These are phyloP conservation scores for Dinoponera quadriceps DNA, from an alignment of 1,140 invertebrate species.

Conservation along the genomic window DNA sequence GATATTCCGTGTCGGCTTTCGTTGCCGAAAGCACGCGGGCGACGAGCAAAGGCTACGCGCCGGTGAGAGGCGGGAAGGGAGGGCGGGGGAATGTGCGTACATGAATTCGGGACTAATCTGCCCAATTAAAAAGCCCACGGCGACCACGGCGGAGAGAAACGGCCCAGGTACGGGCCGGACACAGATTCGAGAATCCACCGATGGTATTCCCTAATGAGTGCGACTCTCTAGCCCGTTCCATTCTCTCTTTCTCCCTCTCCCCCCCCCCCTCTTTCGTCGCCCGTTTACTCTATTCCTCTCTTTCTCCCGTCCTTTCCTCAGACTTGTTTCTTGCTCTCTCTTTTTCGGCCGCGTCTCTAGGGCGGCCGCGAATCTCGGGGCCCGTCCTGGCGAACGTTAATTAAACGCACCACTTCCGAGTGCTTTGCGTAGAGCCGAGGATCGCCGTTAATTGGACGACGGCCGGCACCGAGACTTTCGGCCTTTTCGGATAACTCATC, in stretches of 20 bases:
- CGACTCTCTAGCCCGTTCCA: slow-evolving; percentile 51
- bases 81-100: slow-evolving; percentile 60
- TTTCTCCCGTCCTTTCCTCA: slow-evolving; percentile 1
- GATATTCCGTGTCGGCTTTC: slow-evolving; percentile 79
- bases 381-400: slow-evolving; percentile 83
- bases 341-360: slow-evolving; percentile 28
- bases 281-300: not conserved
- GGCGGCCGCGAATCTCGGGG: slow-evolving; percentile 57
- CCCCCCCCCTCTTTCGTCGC: not conserved
- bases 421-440: slow-evolving; percentile 37
- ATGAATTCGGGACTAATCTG: slow-evolving; percentile 83
- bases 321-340: slow-evolving; percentile 33
- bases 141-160: slow-evolving; percentile 36
- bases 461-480: slow-evolving; percentile 50
- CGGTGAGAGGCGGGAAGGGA: slow-evolving; percentile 6
- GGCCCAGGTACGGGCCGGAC: slow-evolving; percentile 37
- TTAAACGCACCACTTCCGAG: slow-evolving; percentile 78
- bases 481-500: slow-evolving; percentile 44
- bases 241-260: not conserved
- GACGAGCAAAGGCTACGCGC: slow-evolving; percentile 21
- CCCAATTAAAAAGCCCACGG: slow-evolving; percentile 82
- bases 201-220: slow-evolving; percentile 85
- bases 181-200: slow-evolving; percentile 74
- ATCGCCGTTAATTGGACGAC: slow-evolving; percentile 58
- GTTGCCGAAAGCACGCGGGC: slow-evolving; percentile 61